Evolutionary conservation across 2,113 vertebrate genomes (phyloP).

Genomic region (Psittacus erithacus): DNA sequence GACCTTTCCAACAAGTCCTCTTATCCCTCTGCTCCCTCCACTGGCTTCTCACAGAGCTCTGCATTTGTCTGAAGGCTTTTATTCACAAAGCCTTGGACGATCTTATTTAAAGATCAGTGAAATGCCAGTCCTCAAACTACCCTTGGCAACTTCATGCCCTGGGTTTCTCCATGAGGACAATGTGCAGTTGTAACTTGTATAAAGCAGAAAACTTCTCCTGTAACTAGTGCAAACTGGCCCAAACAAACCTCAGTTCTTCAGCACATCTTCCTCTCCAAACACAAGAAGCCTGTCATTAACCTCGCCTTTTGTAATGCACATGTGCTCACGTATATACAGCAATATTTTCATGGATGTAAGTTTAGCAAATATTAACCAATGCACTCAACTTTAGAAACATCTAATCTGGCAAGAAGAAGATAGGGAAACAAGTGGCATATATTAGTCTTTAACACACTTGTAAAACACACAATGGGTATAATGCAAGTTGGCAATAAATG

Average conservation of each 20-base stretch:
- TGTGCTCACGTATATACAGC: accelerated
- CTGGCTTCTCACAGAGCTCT: conserved; percentile 48
- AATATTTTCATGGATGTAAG: not conserved
- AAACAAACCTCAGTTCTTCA: accelerated
- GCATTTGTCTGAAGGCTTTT: conserved; percentile 24
- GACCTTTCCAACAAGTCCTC: conserved; percentile 36
- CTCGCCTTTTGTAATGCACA: not conserved
- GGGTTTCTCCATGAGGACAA: not conserved
- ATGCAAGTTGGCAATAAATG: not conserved
- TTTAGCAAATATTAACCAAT: not conserved
- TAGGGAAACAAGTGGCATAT: not conserved
- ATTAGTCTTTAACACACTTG: not conserved
- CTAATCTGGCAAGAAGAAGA: not conserved
- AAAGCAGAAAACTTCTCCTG: not conserved
- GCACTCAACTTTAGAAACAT: not conserved
- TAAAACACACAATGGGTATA: not conserved
- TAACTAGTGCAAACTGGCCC: not conserved
- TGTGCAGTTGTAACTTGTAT: not conserved
- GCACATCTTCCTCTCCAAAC: not conserved
- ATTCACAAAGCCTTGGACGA: conserved; percentile 38
- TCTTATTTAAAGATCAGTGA: conserved; percentile 58
- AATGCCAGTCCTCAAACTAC: not conserved
- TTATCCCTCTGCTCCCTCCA: conserved; percentile 58
- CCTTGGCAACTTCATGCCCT: conserved; percentile 5
- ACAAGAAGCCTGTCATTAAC: not conserved